Conservation (phyloP, 1,140 invertebrate species). For the Battus philenor region DNA sequence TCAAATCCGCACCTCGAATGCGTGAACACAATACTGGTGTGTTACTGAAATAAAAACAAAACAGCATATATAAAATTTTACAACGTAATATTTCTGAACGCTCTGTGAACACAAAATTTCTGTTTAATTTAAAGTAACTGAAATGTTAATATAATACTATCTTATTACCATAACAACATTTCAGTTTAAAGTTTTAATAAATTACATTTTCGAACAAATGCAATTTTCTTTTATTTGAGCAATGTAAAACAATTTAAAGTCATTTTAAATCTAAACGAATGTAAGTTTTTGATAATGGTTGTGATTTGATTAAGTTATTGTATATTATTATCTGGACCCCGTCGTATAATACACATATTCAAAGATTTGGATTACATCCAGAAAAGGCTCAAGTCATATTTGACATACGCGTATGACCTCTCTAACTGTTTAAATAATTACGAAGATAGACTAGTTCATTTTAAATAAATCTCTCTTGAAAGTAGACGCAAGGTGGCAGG, state of each 20-base stretch:
- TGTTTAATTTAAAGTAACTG: too few relatives aligned
- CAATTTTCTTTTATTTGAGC: background rate
- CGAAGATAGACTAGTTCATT: background rate
- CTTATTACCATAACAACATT: too few relatives aligned
- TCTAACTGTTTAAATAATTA: background rate
- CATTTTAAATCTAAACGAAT: background rate
- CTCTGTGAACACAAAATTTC: too few relatives aligned
- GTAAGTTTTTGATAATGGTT: background rate
- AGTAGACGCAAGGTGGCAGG: too few relatives aligned
- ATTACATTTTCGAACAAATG: background rate
- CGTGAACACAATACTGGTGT: slow-evolving; percentile 30
- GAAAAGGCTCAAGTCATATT: background rate
- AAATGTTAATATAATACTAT: too few relatives aligned
- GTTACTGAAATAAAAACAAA: slow-evolving; percentile 32
- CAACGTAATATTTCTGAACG: too few relatives aligned
- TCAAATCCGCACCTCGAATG: slow-evolving; percentile 29
- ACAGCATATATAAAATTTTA: too few relatives aligned
- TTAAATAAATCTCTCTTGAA: background rate
- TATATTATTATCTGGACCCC: background rate
- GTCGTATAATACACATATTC: background rate
- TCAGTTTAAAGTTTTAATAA: background rate
- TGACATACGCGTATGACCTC: background rate
- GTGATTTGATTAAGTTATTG: too few relatives aligned
- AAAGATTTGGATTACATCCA: too few relatives aligned
- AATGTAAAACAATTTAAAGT: background rate